A percentile compares a stretch with the other conserved stretches of the same genome.
Conservation (phyloP, 1,140 invertebrate species). For the Lamellibrachia luymesi region DNA sequence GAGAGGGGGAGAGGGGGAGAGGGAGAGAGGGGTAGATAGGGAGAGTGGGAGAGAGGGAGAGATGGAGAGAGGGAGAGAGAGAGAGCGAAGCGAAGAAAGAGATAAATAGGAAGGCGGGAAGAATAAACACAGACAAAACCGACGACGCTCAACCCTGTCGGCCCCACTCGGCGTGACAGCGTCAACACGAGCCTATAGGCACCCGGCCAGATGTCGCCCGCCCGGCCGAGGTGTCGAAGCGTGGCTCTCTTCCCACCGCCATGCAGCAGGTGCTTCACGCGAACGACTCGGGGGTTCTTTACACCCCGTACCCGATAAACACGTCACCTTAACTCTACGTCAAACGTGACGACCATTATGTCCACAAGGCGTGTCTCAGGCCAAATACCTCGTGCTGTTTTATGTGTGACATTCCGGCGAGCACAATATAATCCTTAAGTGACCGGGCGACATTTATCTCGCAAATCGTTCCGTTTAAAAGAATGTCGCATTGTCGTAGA, state of each 20-base stretch:
- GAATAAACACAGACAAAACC: background rate
- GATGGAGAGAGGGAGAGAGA: background rate
- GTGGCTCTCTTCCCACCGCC: background rate
- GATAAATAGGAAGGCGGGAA: background rate
- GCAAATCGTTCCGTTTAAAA: background rate
- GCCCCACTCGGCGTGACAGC: background rate
- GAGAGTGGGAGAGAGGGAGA: background rate
- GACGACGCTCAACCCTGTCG: background rate
- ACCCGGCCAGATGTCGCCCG: background rate
- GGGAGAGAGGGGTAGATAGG: background rate
- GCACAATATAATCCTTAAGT: too few relatives aligned
- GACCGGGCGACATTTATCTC: too few relatives aligned
- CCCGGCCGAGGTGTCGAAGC: background rate
- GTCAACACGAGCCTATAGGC: background rate
- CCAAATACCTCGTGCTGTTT: background rate
- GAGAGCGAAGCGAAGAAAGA: background rate
- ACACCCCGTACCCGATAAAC: background rate
- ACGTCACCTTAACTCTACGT: background rate
- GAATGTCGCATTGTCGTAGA: background rate
- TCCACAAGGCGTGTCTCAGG: background rate
- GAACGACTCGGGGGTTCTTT: background rate
- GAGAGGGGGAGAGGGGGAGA: background rate
- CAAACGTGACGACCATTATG: background rate
- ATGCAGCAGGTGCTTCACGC: background rate
- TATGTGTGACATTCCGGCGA: background rate